Evolutionary conservation across 2,797 vertebrate species (phyloP), one percentile per base, ranked within the genome.

Genomic region (Oceanodroma leucorhoa): DNA sequence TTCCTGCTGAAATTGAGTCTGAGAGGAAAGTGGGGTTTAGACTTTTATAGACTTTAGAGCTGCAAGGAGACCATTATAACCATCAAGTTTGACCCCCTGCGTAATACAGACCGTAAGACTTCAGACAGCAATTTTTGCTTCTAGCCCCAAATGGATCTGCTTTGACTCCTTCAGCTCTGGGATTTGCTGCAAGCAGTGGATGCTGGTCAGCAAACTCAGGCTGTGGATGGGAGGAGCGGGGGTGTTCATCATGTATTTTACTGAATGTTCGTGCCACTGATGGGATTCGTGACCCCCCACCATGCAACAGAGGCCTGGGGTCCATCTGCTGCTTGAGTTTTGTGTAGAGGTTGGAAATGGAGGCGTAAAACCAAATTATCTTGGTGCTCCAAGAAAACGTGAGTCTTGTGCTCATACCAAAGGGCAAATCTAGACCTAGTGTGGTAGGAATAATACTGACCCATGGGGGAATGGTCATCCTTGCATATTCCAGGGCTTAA

Each of bases 1-100:
- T 94, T 95, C 89, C 93, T 96, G 57, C 70, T 78, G 92, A 89
- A 97, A 97, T 83, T 43, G 96, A 96, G 78, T 62, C 91, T 77
- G 92, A 51, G 92, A 87, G 67, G 89, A 88, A 96, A 83, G 64
- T 89, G 80, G 67, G 83, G 75, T 94, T 97, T 93, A 69, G 72
- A 36, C 58, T 95, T 75, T 60, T 41, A 78, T 14, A 62, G 90
- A 53, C 41, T 43, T 71, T 18, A 71, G 51, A 66, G 86, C 78
- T 87, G 34, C 71, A 73, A 1, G n/a, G 66, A 75, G 48, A 79
- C 86, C 58, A 71, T 88, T 93, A 76, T 10, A 62, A 45, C 62
- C 79, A 76, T 71, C 62, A 75, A 4, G 61, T 22, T 0, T 84
- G 89, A 82, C 83, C 91, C 85, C 48, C 20, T 29, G 41, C 12